These are phyloP conservation scores for Osmoderma eremita DNA, from an alignment of 2,888 invertebrate genomes.

Conservation along the genomic window DNA sequence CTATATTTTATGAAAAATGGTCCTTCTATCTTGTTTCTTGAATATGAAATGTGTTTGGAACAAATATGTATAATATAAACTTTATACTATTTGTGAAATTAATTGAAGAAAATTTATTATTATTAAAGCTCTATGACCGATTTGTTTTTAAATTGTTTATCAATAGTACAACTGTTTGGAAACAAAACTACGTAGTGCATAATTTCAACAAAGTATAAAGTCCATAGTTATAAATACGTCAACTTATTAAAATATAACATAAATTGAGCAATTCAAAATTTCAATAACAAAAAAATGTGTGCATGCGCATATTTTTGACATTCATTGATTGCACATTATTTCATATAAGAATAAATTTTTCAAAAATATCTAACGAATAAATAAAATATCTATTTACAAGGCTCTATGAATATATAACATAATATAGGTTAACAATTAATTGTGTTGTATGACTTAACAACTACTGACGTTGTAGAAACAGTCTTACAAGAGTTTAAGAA, in stretches of 20 bases:
- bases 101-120: not conserved
- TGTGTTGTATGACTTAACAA: not conserved
- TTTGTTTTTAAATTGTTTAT: no score
- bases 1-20: constrained; percentile 23
- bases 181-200: not conserved
- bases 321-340: constrained; percentile 32
- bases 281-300: constrained; percentile 4
- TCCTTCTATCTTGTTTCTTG: constrained; percentile 16
- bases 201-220: constrained; percentile 12
- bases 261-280: constrained; percentile 40
- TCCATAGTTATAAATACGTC: not conserved
- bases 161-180: no score
- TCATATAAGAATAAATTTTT: constrained; percentile 33
- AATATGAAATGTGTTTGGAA: constrained; percentile 20
- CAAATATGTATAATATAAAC: constrained; percentile 20
- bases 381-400: constrained; percentile 10
- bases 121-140: not conserved
- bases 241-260: constrained; percentile 10
- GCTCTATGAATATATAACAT: no score
- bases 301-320: no score
- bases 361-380: constrained; percentile 22
- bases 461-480: not conserved
- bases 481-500: not conserved
- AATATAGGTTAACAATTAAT: no score
- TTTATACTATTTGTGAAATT: constrained; percentile 1